A percentile compares a stretch with the other conserved stretches of the same genome.
These are phyloP conservation scores for Xyrauchen texanus DNA, from an alignment of 2,113 vertebrate species.

Conservation along the genomic window DNA sequence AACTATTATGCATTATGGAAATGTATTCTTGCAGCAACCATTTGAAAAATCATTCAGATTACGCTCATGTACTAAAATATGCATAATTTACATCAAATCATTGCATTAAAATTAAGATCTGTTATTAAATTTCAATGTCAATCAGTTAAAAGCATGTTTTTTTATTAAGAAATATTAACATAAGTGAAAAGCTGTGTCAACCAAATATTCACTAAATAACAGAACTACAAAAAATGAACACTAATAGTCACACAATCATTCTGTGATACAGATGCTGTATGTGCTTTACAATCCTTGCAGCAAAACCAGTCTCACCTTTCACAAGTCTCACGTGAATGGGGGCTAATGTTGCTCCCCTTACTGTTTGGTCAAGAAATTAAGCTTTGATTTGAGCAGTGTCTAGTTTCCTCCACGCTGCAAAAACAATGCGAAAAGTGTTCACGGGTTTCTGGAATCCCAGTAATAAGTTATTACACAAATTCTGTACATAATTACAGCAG, in stretches of 20 bases:
- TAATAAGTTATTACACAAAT: slow-evolving; percentile 80
- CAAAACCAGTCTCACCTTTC: slow-evolving; percentile 30
- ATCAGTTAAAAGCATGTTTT: slow-evolving; percentile 63
- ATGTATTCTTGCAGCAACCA: no score
- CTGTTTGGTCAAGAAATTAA: slow-evolving; percentile 25
- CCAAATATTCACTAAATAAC: slow-evolving; percentile 56
- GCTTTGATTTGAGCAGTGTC: slow-evolving; percentile 27
- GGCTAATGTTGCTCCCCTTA: slow-evolving; percentile 29
- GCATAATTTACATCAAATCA: neutral
- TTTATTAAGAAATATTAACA: slow-evolving; percentile 79
- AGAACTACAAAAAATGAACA: slow-evolving; percentile 7
- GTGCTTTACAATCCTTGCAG: slow-evolving; percentile 45
- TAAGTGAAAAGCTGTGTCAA: slow-evolving; percentile 65
- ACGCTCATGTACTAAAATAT: no score
- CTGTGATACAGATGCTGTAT: slow-evolving; percentile 21
- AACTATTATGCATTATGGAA: no score
- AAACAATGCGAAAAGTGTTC: slow-evolving; percentile 1
- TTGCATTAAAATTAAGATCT: neutral
- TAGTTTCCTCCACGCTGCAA: slow-evolving; percentile 5
- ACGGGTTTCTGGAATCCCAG: slow-evolving; percentile 52
- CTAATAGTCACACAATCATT: slow-evolving; percentile 26
- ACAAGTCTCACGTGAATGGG: neutral
- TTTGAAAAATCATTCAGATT: no score
- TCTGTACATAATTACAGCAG: slow-evolving; percentile 87
- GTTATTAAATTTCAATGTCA: neutral